phyloP scores from a whole-genome alignment of 1,140 invertebrate species.

The Teleopsis dalmanni region DNA sequence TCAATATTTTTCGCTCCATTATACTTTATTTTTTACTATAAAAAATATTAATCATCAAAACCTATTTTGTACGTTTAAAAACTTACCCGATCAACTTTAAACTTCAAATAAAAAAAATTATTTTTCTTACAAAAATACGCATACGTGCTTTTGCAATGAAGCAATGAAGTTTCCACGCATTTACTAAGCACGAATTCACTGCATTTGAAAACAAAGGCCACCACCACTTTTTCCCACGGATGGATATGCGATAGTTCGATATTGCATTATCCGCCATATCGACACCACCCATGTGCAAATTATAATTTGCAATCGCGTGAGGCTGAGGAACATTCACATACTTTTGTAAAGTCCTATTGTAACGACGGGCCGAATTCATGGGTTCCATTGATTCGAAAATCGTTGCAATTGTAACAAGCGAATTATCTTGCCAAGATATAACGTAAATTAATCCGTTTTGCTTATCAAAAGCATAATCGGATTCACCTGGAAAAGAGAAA shows the following conservation, averaged over 20 bases:
- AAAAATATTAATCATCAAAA: no score
- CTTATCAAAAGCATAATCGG: no score
- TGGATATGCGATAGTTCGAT: conserved; percentile 1
- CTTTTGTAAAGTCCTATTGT: background rate
- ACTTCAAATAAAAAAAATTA: no score
- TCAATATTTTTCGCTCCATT: no score
- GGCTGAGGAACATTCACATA: background rate
- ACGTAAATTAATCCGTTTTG: no score
- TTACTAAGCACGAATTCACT: conserved; percentile 12
- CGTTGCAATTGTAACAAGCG: background rate
- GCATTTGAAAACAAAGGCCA: conserved; percentile 14
- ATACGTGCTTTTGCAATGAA: background rate
- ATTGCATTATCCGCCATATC: conserved; percentile 13
- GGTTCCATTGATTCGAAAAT: background rate
- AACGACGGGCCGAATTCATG: background rate
- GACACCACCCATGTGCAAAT: conserved; percentile 13
- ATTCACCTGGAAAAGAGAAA: no score
- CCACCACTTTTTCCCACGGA: conserved; percentile 1
- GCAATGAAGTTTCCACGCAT: conserved; percentile 11
- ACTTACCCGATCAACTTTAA: no score
- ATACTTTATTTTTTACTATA: no score
- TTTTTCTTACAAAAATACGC: no score
- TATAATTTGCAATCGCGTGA: background rate
- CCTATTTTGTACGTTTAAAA: no score
- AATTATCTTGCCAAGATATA: conserved; percentile 5